Base-by-base conservation (phyloP, 2,888 invertebrate species). In the Stratiomys singularior region DNA sequence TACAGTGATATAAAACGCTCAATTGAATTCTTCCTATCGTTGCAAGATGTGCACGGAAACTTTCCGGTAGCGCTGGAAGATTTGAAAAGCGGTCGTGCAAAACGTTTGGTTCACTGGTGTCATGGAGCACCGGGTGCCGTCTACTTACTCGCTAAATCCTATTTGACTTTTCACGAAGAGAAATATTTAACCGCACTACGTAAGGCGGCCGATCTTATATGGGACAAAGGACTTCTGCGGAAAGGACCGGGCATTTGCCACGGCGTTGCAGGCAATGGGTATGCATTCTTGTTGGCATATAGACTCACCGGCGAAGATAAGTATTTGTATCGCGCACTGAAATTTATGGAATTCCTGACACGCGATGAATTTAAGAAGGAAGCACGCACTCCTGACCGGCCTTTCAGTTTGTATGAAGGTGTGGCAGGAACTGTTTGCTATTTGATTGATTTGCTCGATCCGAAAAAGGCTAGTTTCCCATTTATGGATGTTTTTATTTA, bases 211-310 rank as follows among this genome's bases (percentile, higher is more conserved):
- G 94, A 96, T 76, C 85, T 95, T 21, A 91, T 95, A 1, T 97
- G 97, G 97, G 86, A 89, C 23, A 93, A 92, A 83, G 97, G 97
- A 0, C 88, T 97, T 37, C 88, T 97, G 46, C 91, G 90, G 81
- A 97, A 97, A 86, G 96, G 97, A 0, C 96, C 96, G 9, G 95
- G 96, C 0, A 92, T 97, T 79, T 97, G 96, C 84, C 96, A 97
- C 83, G 97, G 97, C 0, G 89, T 96, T 0, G 93, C 93, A 23
- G 96, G 96, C 44, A 95, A 92, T 85, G 95, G 92, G 15, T 95
- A 95, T 86, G 93, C 92, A 0, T 94, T 95, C 82, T 86, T 96
- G 63, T 86, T 95, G 0, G 87, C 96, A 9, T 92, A 94, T 83
- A 89, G 95, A 80, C 86, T 96, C 76, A 95, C 95, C 13, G 89